Base-by-base conservation (phyloP, 2,113 vertebrate genomes). In the Sinocyclocheilus grahami region DNA sequence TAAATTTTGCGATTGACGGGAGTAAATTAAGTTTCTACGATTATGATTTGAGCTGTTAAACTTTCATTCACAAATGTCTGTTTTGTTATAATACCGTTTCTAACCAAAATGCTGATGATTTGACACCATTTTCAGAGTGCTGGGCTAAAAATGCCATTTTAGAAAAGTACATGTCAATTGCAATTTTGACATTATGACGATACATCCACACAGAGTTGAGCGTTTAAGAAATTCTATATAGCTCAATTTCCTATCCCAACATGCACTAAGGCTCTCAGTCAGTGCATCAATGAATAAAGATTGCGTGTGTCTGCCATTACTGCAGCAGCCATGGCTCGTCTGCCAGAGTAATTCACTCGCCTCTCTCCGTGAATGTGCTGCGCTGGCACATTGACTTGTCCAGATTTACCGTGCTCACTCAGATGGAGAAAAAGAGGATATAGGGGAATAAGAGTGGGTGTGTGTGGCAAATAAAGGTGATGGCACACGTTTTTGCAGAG, bases 361-460 rank as follows among this genome's bases (percentile, higher is more conserved):
- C 80, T 65, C 72, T 82, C 82, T 86, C 58, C 69, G 88, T 83
- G 91, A 92, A 92, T 91, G 91, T 93, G 93, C 93, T 84, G 91
- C 22, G 92, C 89, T 79, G 86, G 93, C 93, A 92, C 91, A 93
- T 92, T 89, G 77, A 62, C 85, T 76, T 93, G 85, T 90, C 90
- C 87, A 94, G 92, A 93, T 94, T 94, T 93, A 94, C 92, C 89
- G 93, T 91, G 92, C 92, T 94, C 92, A 91, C 89, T 92, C 91
- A 92, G 90, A 92, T 86, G 91, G 90, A 92, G 92, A 92, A 92
- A 92, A 93, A 91, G 88, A 88, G 83, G 87, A 86, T 86, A 84
- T 81, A 6, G 78, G 81, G 62, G 46, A 76, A 33, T 78, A 62
- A 63, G 78, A 87, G 85, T 79, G 39, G 0, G 83, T 75, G 90